Evolutionary conservation across 2,113 vertebrate species (phyloP).

Genomic region (Gallinago undulata): DNA sequence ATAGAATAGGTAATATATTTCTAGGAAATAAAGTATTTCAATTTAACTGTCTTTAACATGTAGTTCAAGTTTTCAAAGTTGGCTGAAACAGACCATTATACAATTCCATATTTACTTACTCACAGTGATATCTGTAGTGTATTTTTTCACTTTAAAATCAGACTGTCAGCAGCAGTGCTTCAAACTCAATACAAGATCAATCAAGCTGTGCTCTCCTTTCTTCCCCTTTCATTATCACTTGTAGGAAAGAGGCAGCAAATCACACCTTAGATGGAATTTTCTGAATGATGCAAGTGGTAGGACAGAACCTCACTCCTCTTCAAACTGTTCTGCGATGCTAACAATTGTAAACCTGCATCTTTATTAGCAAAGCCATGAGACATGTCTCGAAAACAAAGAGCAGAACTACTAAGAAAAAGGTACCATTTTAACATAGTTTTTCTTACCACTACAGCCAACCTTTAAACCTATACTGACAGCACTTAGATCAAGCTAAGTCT

Average conservation of each 20-base stretch:
- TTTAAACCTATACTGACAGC: neutral
- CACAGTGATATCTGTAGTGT: neutral
- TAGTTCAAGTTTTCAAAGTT: neutral
- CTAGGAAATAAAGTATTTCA: neutral
- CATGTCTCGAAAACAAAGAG: neutral
- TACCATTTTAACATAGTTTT: neutral
- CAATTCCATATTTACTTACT: neutral
- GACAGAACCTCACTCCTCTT: neutral
- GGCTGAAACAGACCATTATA: neutral
- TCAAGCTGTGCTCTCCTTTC: conserved; percentile 2
- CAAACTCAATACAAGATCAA: neutral
- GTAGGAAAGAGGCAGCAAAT: conserved; percentile 4
- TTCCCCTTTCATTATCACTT: neutral
- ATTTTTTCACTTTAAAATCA: conserved; percentile 23
- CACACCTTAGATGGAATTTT: neutral
- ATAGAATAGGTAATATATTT: neutral
- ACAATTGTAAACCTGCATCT: neutral
- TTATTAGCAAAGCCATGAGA: neutral
- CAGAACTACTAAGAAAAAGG: neutral
- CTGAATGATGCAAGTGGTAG: neutral
- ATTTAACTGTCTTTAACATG: neutral
- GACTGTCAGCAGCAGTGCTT: neutral
- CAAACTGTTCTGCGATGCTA: neutral
- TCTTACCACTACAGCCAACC: neutral
- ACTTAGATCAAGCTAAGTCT: neutral